Evolutionary conservation across 2,888 invertebrate genomes (phyloP), one percentile per base, ranked within the genome.

Genomic region (Galerucella pusilla): DNA sequence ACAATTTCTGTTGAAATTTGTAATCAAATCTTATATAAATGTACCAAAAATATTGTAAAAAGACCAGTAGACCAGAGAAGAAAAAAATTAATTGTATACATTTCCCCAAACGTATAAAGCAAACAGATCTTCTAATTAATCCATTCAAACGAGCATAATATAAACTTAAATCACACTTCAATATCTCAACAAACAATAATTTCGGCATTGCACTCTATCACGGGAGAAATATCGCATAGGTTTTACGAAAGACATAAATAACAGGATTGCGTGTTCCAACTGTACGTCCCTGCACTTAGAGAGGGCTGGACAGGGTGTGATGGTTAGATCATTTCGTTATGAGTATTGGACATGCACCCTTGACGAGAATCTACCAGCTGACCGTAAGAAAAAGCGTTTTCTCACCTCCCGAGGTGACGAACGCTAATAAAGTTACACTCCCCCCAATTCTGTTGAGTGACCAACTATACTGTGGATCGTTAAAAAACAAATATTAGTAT

Each of bases 281-380:
- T 70, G 82, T 81, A 82, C 82, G 79, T 75, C 83, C 83, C 83
- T 81, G 80, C 81, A 82, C 79, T 83, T 83, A 82, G 79, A 72
- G 79, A 80, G 75, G 83, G 83, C 78, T 78, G 83, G 82, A 79
- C 80, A 75, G 78, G 79, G 79, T 78, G 79, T 79, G 79, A 81
- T 78, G 66, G 77, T 71, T 70, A 77, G 74, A 78, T 70, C 68
- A 66, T 73, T 73, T 66, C 75, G 81, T 84, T 85, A 85, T 84
- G 82, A 80, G 80, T 77, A 76, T 68, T 75, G 79, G 80, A 84
- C 85, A 85, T 85, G 85, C 84, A 85, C 81, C 77, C 77, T 78
- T 78, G 76, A 82, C 80, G 82, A 82, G 66, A 83, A 80, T 63
- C 65, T 74, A 77, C 79, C 84, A 84, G 84, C 82, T 85, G 84